Conservation (phyloP, 2,888 invertebrate genomes). For the Limenitis camilla region DNA sequence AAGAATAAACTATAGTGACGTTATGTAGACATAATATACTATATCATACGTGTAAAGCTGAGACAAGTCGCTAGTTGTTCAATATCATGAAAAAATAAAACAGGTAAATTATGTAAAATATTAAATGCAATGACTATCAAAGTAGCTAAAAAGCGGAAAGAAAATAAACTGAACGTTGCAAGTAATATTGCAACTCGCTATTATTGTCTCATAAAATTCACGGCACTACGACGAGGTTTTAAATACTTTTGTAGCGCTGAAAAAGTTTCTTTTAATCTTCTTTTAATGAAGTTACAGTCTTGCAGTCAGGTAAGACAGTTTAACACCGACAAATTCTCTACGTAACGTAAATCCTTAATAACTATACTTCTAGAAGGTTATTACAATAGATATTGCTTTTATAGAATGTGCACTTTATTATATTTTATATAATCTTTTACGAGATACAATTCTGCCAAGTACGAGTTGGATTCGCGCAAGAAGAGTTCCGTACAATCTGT, state of each 20-base stretch:
- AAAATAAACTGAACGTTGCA: constrained; percentile 21
- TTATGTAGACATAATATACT: too few relatives aligned
- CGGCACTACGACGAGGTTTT: constrained; percentile 30
- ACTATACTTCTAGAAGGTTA: neutral
- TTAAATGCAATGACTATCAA: constrained; percentile 22
- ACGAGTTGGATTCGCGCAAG: too few relatives aligned
- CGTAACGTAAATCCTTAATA: constrained; percentile 21
- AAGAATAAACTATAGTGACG: too few relatives aligned
- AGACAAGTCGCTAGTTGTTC: too few relatives aligned
- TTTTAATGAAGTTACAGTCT: constrained; percentile 57
- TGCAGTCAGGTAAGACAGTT: constrained; percentile 43
- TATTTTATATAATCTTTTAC: too few relatives aligned
- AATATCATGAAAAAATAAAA: too few relatives aligned
- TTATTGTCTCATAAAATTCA: constrained; percentile 41
- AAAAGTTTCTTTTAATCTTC: constrained; percentile 57
- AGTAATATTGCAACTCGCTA: constrained; percentile 36
- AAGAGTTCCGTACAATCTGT: too few relatives aligned
- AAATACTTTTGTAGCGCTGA: constrained; percentile 40
- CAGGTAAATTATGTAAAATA: constrained; percentile 16
- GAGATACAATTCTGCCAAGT: too few relatives aligned
- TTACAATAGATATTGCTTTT: neutral
- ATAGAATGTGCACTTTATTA: too few relatives aligned
- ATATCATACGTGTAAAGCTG: too few relatives aligned
- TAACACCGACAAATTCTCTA: constrained; percentile 38
- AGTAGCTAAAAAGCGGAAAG: constrained; percentile 23